Evolutionary conservation across 2,888 invertebrate genomes (phyloP), one percentile per base, ranked within the genome.

Genomic region (Sycophila texana): DNA sequence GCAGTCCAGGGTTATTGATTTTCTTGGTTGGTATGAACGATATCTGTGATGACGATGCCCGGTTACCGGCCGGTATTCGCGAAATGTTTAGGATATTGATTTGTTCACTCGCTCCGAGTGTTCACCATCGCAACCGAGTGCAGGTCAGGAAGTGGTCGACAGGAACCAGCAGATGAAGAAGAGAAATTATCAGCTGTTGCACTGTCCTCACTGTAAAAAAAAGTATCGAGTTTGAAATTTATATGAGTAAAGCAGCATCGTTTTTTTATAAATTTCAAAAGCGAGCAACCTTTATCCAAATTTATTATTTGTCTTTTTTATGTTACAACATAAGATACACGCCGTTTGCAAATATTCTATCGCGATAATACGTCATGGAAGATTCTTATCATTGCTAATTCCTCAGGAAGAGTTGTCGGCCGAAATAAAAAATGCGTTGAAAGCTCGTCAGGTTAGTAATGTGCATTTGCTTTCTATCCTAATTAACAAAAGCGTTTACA

Each of bases 401-500:
- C 86, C 86, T 82, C 87, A 89, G 88, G 87, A 89, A 87, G 87
- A 88, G 83, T 85, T 83, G 85, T 86, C 86, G 84, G 82, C 87
- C 84, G 87, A 86, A 83, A 86, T 86, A 86, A 87, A 87, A 88
- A 88, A 87, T 84, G 85, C 83, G 84, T 85, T 87, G 86, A 86
- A 84, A 86, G 83, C 83, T 77, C 83, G 86, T 85, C 87, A 88
- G 87, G 88, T 88, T 88, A 89, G 88, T 88, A 88, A 87, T 84
- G 86, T 84, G 85, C 85, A 80, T 80, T 78, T 80, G 80, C 75
- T 81, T 77, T 78, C 75, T 78, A 77, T 51, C 78, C 75, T 81
- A 74, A 60, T 58, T 60, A 79, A 79, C 71, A 65, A 65, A 71
- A 47, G 74, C 74, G 70, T 79, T 79, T 58, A 79, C 53, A 68